These are phyloP conservation scores for Drosophila lacteicornis DNA, from an alignment of 1,140 invertebrate genomes.

Conservation along the genomic window DNA sequence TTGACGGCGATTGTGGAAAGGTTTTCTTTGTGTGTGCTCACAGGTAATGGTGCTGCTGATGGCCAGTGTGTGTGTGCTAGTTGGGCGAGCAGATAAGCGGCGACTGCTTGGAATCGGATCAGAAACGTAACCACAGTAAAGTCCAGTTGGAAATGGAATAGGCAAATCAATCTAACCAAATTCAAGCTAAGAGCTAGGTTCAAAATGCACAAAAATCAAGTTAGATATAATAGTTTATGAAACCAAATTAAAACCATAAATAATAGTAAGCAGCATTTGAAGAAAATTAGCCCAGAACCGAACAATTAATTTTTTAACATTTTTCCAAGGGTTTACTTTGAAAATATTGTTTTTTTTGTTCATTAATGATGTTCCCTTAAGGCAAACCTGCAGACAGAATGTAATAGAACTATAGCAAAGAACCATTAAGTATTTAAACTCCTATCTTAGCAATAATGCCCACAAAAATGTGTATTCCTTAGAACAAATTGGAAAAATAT, in stretches of 20 bases:
- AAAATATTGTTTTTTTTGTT: background rate
- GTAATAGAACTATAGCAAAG: too few relatives aligned
- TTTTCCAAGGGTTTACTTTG: background rate
- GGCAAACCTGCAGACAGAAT: background rate
- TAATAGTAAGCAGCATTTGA: background rate
- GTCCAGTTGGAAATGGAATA: background rate
- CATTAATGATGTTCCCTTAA: background rate
- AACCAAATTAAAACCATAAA: background rate
- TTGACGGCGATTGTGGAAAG: slow-evolving; percentile 74
- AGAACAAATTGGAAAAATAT: too few relatives aligned
- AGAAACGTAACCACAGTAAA: slow-evolving; percentile 17
- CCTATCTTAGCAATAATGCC: too few relatives aligned
- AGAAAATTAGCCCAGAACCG: background rate
- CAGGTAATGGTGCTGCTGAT: slow-evolving; percentile 20
- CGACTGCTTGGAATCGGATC: slow-evolving; percentile 61
- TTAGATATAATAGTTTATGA: background rate
- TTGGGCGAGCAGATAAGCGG: slow-evolving; percentile 61
- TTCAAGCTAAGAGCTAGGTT: background rate
- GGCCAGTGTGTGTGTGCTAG: slow-evolving; percentile 31
- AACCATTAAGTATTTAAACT: too few relatives aligned
- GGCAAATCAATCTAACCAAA: background rate
- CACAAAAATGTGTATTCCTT: too few relatives aligned
- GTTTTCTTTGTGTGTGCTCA: slow-evolving; percentile 51
- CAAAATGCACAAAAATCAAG: background rate
- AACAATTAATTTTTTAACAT: background rate